Conservation (phyloP, 2,888 invertebrate genomes). For the Orthosia gothica region DNA sequence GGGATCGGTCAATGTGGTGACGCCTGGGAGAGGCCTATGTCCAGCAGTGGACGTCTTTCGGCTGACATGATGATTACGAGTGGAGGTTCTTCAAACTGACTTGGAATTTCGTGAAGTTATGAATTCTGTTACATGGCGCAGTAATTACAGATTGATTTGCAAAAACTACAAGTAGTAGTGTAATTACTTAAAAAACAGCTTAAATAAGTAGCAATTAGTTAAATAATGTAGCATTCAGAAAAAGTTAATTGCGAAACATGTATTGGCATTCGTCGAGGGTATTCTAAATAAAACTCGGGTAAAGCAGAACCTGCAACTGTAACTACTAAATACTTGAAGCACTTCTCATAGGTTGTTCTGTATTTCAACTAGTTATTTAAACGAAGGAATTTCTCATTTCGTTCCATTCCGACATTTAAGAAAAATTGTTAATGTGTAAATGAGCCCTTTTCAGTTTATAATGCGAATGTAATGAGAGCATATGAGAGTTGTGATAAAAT, state of each 20-base stretch:
- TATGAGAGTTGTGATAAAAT: constrained; percentile 52
- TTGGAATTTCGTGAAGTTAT: too few species aligned
- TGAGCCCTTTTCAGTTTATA: constrained; percentile 67
- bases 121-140: too few species aligned
- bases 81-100: too few species aligned
- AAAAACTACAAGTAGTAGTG: not conserved
- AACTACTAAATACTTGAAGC: constrained; percentile 50
- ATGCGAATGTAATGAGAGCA: constrained; percentile 70
- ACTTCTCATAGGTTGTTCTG: constrained; percentile 49
- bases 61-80: too few species aligned
- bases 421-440: constrained; percentile 69
- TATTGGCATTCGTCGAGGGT: constrained; percentile 23
- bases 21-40: too few species aligned
- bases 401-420: constrained; percentile 70
- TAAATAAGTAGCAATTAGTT: not conserved
- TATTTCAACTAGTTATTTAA: constrained; percentile 55
- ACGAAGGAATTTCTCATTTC: constrained; percentile 78
- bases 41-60: too few species aligned
- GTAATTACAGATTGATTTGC: not conserved
- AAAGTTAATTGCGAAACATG: constrained; percentile 24
- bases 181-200: not conserved
- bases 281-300: constrained; percentile 41
- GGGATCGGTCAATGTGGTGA: too few species aligned
- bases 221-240: constrained; percentile 12
- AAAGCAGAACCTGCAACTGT: constrained; percentile 40